These are phyloP conservation scores for Danionella cerebrum DNA, from an alignment of 2,113 vertebrate species.

Conservation along the genomic window DNA sequence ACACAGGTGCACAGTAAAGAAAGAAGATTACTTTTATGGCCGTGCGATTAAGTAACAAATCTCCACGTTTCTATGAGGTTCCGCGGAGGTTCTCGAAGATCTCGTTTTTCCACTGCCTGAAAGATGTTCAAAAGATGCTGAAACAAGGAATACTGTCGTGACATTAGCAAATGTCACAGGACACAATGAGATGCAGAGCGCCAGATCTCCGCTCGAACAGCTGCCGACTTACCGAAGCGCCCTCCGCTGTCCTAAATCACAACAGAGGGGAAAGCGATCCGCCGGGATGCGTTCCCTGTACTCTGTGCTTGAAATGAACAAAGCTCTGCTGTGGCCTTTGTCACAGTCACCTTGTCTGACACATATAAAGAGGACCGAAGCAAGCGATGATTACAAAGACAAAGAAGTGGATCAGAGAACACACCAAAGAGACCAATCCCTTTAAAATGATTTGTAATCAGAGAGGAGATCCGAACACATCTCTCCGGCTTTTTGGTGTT, in stretches of 20 bases:
- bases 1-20: too few relatives aligned
- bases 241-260: slow-evolving; percentile 22
- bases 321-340: slow-evolving; percentile 31
- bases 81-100: too few relatives aligned
- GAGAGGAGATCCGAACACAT: too few relatives aligned
- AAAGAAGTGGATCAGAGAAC: slow-evolving; percentile 23
- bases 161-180: slow-evolving; percentile 34
- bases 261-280: slow-evolving; percentile 19
- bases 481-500: too few relatives aligned
- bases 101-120: too few relatives aligned
- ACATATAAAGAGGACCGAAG: slow-evolving; percentile 28
- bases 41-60: too few relatives aligned
- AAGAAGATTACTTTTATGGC: too few relatives aligned
- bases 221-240: background rate
- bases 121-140: background rate
- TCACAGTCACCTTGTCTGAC: slow-evolving; percentile 38
- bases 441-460: slow-evolving; percentile 66
- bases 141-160: background rate
- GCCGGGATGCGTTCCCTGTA: slow-evolving; percentile 8
- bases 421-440: slow-evolving; percentile 35
- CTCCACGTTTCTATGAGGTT: too few relatives aligned
- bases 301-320: slow-evolving; percentile 33
- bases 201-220: background rate
- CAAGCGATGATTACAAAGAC: slow-evolving; percentile 27
- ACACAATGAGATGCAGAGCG: slow-evolving; percentile 5